phyloP scores from a whole-genome alignment of 2,888 invertebrate species.

The Heliconius erato region DNA sequence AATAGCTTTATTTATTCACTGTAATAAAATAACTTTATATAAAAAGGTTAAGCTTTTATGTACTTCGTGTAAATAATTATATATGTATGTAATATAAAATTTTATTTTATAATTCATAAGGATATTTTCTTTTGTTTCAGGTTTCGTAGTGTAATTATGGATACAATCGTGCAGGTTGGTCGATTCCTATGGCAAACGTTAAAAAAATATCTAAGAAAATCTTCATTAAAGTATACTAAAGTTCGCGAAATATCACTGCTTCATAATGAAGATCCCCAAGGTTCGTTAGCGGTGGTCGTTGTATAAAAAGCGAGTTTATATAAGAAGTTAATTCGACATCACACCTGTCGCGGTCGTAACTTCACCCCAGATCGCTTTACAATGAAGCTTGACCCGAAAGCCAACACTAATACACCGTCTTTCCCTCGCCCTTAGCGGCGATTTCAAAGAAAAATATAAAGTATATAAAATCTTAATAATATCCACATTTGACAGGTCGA shows the following conservation, averaged over 20 bases:
- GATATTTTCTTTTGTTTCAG: conserved; percentile 45
- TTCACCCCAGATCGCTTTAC: conserved; percentile 78
- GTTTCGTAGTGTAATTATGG: conserved; percentile 34
- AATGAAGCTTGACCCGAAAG: conserved; percentile 76
- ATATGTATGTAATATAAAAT: neutral
- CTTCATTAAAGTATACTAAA: conserved; percentile 62
- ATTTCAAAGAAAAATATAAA: conserved; percentile 76
- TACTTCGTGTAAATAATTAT: conserved; percentile 2
- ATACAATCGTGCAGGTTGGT: conserved; percentile 49
- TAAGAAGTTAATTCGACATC: conserved; percentile 84
- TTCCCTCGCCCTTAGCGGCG: conserved; percentile 74
- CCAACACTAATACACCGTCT: conserved; percentile 74
- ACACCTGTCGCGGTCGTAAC: conserved; percentile 85
- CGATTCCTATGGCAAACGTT: neutral
- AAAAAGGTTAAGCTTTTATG: conserved; percentile 21
- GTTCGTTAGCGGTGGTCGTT: conserved; percentile 79
- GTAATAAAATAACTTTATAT: neutral
- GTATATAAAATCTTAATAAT: conserved; percentile 79
- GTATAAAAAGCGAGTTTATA: conserved; percentile 83
- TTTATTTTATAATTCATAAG: conserved; percentile 13
- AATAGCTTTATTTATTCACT: conserved; percentile 18
- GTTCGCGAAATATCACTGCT: conserved; percentile 62
- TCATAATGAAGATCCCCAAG: conserved; percentile 77
- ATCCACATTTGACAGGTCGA: conserved; percentile 79
- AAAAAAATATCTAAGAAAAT: conserved; percentile 60